These are phyloP conservation scores for Sebastes cheni DNA, from an alignment of 2,797 vertebrate genomes.

Conservation along the genomic window DNA sequence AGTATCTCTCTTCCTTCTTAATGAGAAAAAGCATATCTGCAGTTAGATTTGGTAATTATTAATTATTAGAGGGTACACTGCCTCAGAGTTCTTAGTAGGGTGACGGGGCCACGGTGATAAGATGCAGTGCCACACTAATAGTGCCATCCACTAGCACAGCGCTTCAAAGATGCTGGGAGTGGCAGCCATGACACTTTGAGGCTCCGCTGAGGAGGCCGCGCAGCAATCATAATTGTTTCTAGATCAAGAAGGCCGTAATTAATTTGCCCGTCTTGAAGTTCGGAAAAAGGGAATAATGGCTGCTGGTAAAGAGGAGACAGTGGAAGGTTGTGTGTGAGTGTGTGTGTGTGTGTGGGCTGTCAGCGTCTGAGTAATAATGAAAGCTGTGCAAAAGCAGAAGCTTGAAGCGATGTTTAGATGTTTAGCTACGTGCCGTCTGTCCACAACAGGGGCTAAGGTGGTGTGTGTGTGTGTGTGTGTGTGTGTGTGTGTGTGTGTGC, in stretches of 20 bases:
- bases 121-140: conserved; percentile 59
- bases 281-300: conserved; percentile 53
- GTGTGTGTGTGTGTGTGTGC: conserved; percentile 1
- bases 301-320: conserved; percentile 50
- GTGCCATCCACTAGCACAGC: conserved; percentile 58
- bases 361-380: conserved; percentile 27
- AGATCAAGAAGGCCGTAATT: conserved; percentile 83
- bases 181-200: conserved; percentile 70
- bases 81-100: conserved; percentile 58
- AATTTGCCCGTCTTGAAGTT: conserved; percentile 81
- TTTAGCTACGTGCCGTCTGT: conserved; percentile 47
- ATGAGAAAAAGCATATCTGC: conserved; percentile 62
- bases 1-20: conserved; percentile 48
- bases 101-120: conserved; percentile 68
- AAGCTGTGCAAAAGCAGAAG: conserved; percentile 42
- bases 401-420: conserved; percentile 39
- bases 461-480: conserved; percentile 20
- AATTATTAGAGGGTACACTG: conserved; percentile 60
- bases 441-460: conserved; percentile 42
- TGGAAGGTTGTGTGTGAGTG: not conserved
- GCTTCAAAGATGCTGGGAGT: conserved; percentile 74
- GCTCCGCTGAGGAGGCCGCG: conserved; percentile 62
- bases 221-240: conserved; percentile 79
- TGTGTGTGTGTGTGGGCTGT: not conserved
- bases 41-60: conserved; percentile 70